Conservation (phyloP, 2,888 invertebrate genomes). For the Strigamia transsilvanica region DNA sequence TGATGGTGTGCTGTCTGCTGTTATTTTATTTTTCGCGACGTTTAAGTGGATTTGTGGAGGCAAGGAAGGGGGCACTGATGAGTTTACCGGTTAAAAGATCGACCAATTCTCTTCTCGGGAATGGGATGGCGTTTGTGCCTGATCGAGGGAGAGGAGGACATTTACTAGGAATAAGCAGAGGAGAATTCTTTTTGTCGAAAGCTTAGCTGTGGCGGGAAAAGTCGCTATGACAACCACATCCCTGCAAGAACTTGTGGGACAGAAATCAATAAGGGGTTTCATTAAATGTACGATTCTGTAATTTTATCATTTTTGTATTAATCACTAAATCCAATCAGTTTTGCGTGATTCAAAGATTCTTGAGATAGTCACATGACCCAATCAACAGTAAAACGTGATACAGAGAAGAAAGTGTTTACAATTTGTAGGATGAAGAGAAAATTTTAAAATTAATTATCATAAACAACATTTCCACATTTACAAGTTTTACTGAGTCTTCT, state of each 20-base stretch:
- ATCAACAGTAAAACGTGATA: too few relatives aligned
- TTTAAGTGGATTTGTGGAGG: slow-evolving; percentile 10
- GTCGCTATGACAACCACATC: background rate
- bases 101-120: slow-evolving; percentile 12
- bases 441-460: too few relatives aligned
- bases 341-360: too few relatives aligned
- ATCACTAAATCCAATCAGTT: too few relatives aligned
- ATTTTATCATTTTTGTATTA: too few relatives aligned
- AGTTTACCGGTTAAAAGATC: slow-evolving; percentile 25
- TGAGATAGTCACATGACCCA: too few relatives aligned
- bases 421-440: too few relatives aligned
- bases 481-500: too few relatives aligned
- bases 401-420: too few relatives aligned
- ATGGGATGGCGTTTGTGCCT: slow-evolving; percentile 5
- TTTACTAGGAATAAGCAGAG: background rate
- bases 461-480: too few relatives aligned
- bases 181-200: background rate
- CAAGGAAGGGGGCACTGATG: slow-evolving; percentile 26
- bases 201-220: background rate
- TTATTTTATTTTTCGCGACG: background rate
- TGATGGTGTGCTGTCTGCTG: background rate
- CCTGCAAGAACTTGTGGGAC: background rate
- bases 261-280: slow-evolving; percentile 6
- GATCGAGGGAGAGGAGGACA: slow-evolving; percentile 13
- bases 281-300: too few relatives aligned